A percentile compares a stretch with the other conserved stretches of the same genome.
phyloP scores from a whole-genome alignment of 2,888 invertebrate genomes.

The Phasia obesa region DNA sequence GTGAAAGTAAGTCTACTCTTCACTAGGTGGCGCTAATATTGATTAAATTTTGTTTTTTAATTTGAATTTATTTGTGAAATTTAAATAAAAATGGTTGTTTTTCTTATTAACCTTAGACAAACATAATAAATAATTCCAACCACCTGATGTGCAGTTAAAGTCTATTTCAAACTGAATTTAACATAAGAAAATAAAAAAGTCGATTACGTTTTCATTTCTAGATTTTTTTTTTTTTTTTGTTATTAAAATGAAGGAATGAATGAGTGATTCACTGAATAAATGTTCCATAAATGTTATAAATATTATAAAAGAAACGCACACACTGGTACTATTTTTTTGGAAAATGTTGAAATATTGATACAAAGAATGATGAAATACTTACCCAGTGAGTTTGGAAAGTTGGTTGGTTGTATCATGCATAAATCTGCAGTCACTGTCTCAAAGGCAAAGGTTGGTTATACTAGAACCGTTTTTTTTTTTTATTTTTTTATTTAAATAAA shows the following conservation, averaged over 20 bases:
- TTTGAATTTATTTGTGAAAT: neutral
- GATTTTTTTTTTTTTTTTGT: slow-evolving; percentile 13
- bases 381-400: neutral
- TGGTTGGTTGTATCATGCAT: neutral
- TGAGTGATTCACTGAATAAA: slow-evolving; percentile 15
- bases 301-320: slow-evolving; percentile 1
- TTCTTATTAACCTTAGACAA: neutral
- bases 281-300: slow-evolving; percentile 15
- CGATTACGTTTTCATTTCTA: neutral
- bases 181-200: slow-evolving; percentile 3
- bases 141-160: slow-evolving; percentile 49
- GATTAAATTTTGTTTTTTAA: neutral
- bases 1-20: no score
- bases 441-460: slow-evolving; percentile 28
- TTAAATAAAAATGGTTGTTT: neutral
- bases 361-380: slow-evolving; percentile 50
- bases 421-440: slow-evolving; percentile 14
- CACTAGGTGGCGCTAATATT: neutral
- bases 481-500: slow-evolving; percentile 21
- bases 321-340: slow-evolving; percentile 38
- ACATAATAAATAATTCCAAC: slow-evolving; percentile 4
- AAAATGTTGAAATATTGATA: slow-evolving; percentile 54
- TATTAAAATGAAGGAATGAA: slow-evolving; percentile 33
- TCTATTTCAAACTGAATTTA: slow-evolving; percentile 19
- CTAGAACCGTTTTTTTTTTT: slow-evolving; percentile 14